phyloP scores from a whole-genome alignment of 2,888 invertebrate genomes.

The Margaritifera margaritifera region DNA sequence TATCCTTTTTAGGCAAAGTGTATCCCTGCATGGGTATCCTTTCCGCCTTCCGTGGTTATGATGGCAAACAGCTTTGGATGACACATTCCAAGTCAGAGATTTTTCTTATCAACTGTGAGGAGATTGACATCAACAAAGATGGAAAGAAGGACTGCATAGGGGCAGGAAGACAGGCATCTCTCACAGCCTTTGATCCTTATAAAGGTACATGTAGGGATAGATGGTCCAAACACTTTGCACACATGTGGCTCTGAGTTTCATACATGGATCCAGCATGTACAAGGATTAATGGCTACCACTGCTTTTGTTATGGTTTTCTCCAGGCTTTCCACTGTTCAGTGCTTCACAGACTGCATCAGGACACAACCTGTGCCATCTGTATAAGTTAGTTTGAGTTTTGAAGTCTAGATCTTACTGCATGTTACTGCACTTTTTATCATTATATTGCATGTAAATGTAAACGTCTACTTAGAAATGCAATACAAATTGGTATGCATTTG shows the following conservation, averaged over 20 bases:
- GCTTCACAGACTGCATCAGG: conserved; percentile 3
- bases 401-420: too few species aligned
- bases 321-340: conserved; percentile 26
- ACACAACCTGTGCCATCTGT: too few species aligned
- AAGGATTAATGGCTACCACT: neutral
- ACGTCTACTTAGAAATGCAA: too few species aligned
- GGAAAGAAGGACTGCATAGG: conserved; percentile 66
- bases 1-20: conserved; percentile 30
- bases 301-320: neutral
- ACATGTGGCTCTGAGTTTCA: too few species aligned
- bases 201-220: conserved; percentile 44
- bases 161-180: conserved; percentile 57
- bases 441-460: too few species aligned
- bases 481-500: too few species aligned
- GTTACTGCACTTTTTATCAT: too few species aligned
- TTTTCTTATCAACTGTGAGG: conserved; percentile 62
- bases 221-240: too few species aligned
- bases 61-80: conserved; percentile 64
- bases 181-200: conserved; percentile 64
- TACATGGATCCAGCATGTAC: neutral
- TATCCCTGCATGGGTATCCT: conserved; percentile 63
- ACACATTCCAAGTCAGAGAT: conserved; percentile 46
- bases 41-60: conserved; percentile 63
- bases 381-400: too few species aligned
- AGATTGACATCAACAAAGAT: conserved; percentile 66